These are phyloP conservation scores for Phasia obesa DNA, from an alignment of 2,888 invertebrate genomes.

Conservation along the genomic window DNA sequence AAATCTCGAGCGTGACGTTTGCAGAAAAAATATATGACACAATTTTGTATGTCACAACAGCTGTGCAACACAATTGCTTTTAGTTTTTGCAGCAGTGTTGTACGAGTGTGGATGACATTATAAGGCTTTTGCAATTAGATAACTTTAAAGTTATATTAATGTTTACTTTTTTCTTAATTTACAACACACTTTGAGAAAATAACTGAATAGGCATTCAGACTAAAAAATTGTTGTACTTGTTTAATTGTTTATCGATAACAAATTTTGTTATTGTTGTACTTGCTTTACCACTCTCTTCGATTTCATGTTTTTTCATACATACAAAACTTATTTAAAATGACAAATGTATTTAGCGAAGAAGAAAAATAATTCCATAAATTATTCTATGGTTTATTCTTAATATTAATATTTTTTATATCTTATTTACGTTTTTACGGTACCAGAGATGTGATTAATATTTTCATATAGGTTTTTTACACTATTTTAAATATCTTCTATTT, in stretches of 20 bases:
- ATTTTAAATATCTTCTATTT: no score
- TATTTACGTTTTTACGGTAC: no score
- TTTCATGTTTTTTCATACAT: background rate
- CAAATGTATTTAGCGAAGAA: background rate
- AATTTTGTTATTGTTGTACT: background rate
- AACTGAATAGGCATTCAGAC: background rate
- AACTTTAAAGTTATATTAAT: background rate
- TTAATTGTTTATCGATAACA: conserved; percentile 7
- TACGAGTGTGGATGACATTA: no score
- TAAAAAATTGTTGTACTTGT: background rate
- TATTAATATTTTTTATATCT: no score
- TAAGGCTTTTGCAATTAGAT: conserved; percentile 23
- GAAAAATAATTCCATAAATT: background rate
- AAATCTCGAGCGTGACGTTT: background rate
- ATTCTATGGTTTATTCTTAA: no score
- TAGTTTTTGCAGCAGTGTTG: background rate
- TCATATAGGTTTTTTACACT: no score
- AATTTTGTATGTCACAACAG: background rate
- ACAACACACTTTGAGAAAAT: background rate
- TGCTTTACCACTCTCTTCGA: background rate
- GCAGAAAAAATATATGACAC: background rate
- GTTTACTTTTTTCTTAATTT: background rate
- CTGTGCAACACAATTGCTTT: background rate
- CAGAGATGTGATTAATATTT: no score
- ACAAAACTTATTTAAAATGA: background rate